Percentiles rank a stretch among this genome's conserved stretches.
Evolutionary conservation across 2,888 invertebrate species (phyloP).

Genomic region (Drosophila putrida): DNA sequence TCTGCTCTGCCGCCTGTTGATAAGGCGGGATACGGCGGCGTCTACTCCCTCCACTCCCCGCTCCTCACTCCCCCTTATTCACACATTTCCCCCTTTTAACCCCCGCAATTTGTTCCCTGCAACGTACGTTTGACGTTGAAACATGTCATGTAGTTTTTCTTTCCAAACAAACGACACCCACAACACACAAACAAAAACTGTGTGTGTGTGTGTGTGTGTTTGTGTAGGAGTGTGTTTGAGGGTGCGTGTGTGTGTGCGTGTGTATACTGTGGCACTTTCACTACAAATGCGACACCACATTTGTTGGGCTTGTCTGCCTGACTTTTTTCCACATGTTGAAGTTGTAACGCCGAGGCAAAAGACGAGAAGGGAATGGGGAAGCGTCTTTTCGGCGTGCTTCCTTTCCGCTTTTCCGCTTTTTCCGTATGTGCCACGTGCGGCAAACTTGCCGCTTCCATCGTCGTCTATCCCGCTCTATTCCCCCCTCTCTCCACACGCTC

Average conservation of each 20-base stretch:
- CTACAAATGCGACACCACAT: constrained; percentile 57
- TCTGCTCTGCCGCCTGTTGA: constrained; percentile 65
- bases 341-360: constrained; percentile 34
- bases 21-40: constrained; percentile 37
- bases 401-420: constrained; percentile 36
- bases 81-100: neutral
- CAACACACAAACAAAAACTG: constrained; percentile 31
- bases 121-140: constrained; percentile 59
- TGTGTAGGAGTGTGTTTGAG: neutral
- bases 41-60: neutral
- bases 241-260: neutral
- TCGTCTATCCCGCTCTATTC: constrained; percentile 9
- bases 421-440: constrained; percentile 56
- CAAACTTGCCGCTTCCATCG: constrained; percentile 57
- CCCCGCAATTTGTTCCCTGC: neutral
- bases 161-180: constrained; percentile 51
- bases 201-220: neutral
- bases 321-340: constrained; percentile 46
- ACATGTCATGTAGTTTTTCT: constrained; percentile 70
- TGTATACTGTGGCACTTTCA: constrained; percentile 51
- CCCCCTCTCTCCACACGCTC: constrained; percentile 25
- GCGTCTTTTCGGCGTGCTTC: constrained; percentile 61
- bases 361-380: neutral
- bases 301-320: constrained; percentile 47
- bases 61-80: neutral